phyloP scores from a whole-genome alignment of 2,113 vertebrate species.

The Menidia beryllina region DNA sequence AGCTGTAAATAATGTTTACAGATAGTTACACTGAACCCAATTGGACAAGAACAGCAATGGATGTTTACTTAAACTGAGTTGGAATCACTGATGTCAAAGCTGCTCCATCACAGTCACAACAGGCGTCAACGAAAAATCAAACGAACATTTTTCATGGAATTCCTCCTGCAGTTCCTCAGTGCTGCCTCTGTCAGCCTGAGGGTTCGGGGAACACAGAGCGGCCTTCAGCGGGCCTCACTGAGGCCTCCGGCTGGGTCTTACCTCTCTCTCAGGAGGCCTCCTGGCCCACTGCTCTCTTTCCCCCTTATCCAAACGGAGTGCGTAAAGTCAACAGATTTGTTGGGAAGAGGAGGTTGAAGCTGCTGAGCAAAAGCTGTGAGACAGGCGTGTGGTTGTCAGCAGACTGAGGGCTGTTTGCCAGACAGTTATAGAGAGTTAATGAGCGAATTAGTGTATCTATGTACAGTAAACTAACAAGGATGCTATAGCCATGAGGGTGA shows the following conservation, averaged over 20 bases:
- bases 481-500: neutral
- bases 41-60: neutral
- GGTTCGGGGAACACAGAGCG: conserved; percentile 43
- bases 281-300: conserved; percentile 60
- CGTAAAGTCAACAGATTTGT: conserved; percentile 63
- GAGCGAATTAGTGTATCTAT: conserved; percentile 40
- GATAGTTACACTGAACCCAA: no score
- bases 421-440: conserved; percentile 38
- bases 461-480: neutral
- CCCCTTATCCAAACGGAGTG: conserved; percentile 44
- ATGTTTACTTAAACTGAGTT: neutral
- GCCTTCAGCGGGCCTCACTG: conserved; percentile 52
- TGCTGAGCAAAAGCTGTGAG: conserved; percentile 21
- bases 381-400: conserved; percentile 66
- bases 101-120: no score
- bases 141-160: conserved; percentile 24
- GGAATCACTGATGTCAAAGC: neutral
- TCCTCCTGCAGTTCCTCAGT: conserved; percentile 24
- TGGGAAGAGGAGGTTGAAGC: conserved; percentile 28
- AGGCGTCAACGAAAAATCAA: conserved; percentile 15
- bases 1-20: no score
- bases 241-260: conserved; percentile 34
- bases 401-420: conserved; percentile 33
- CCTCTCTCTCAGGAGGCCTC: conserved; percentile 31
- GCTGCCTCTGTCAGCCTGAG: conserved; percentile 13